Base-by-base conservation (phyloP, 2,797 vertebrate species). In the Poeciliopsis presidionis region DNA sequence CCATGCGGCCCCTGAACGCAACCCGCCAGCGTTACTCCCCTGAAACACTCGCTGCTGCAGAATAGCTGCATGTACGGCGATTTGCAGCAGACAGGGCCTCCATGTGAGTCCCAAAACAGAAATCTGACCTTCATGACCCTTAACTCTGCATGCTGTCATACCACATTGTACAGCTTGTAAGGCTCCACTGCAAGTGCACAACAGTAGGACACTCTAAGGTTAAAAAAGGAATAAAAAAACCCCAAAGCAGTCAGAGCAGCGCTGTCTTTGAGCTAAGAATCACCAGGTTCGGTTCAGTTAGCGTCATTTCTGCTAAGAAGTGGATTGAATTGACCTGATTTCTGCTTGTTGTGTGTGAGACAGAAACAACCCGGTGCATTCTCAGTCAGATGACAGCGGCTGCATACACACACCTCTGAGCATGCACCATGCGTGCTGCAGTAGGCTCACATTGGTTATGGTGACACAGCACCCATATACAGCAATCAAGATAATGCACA, bases 341-440 rank as follows among this genome's bases (percentile, higher is more conserved):
- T 59, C 70, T 67, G 0, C 78, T 77, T 49, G 67, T 65, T 74
- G 28, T 74, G 33, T 6, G 2, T 22, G 61, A 28, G 36, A 3
- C 22, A 70, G 30, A 49, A 36, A 41, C 81, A 89, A 84, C 93
- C 76, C 79, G 47, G 90, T 89, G 77, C 55, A 49, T 93, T 92
- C 91, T 93, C 79, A 90, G 88, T 84, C 93, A 91, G 92, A 86
- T 46, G 90, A 90, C 89, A 75, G 92, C 90, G 69, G 86, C 91
- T 92, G 91, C 85, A 77, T 84, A 87, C 88, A 88, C 90, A 92
- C 89, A 90, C 90, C 91, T 91, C 90, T 90, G 91, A 91, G 92
- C 93, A 93, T 94, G 93, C 92, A 91, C 87, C 92, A 94, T 93
- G 92, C 93, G 86, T 92, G 89, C 92, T 92, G 90, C 94, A 92